Conservation (phyloP, 1,140 invertebrate genomes). For the Ephestia elutella region DNA sequence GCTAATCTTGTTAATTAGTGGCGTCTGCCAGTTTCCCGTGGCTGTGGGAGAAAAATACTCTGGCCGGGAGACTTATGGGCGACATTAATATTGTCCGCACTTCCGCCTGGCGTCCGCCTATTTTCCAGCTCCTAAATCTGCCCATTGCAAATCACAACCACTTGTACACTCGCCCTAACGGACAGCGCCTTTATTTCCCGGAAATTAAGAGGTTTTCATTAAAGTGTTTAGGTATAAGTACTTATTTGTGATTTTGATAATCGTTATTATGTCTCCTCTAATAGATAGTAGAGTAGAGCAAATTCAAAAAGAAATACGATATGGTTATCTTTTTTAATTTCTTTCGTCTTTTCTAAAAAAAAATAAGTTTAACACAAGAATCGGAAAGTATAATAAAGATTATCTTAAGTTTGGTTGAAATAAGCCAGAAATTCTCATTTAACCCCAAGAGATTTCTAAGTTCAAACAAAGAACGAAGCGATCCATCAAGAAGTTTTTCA, state of each 20-base stretch:
- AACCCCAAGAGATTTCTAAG: no score
- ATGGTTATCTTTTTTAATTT: no score
- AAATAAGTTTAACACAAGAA: no score
- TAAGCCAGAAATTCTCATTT: no score
- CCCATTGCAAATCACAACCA: slow-evolving; percentile 14
- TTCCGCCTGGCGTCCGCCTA: slow-evolving; percentile 53
- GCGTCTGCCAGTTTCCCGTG: slow-evolving; percentile 42
- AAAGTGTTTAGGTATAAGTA: not conserved
- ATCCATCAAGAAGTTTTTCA: no score
- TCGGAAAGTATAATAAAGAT: no score
- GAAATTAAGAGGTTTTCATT: not conserved
- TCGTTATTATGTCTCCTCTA: no score
- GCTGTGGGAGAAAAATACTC: slow-evolving; percentile 59
- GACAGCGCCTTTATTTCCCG: not conserved
- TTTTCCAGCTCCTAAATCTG: slow-evolving; percentile 48
- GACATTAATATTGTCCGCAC: slow-evolving; percentile 67
- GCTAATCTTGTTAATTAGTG: slow-evolving; percentile 30
- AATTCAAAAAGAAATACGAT: no score
- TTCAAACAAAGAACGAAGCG: no score
- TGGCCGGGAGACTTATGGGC: slow-evolving; percentile 56
- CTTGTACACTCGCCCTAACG: slow-evolving; percentile 6
- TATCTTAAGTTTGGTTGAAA: no score
- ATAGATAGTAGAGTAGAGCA: no score
- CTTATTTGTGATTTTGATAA: not conserved
- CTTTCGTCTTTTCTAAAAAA: no score